Evolutionary conservation across 2,797 vertebrate genomes (phyloP), one percentile per base, ranked within the genome.

Genomic region (Sebastes glaucus): DNA sequence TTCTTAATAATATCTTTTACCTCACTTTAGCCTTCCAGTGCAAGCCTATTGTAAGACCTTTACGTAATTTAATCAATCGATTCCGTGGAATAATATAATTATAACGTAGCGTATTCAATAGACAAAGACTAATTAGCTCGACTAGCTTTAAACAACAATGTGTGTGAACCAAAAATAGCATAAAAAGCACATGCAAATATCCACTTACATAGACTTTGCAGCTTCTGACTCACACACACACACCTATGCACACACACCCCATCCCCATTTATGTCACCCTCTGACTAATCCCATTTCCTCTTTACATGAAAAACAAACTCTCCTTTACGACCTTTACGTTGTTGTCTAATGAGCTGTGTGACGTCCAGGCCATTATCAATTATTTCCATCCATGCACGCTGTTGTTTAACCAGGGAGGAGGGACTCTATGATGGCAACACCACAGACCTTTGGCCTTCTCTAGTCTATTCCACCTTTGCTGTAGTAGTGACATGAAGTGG

Each of bases 281-380:
- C 61, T 89, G 82, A 89, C 77, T 89, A 87, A 93, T 91, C 80
- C 86, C 64, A 87, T 92, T 93, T 91, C 88, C 88, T 87, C 78
- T 82, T 75, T 61, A 25, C 35, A 68, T 75, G 72, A 77, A 88
- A 90, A 88, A 79, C 83, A 86, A 91, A 76, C 68, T 56, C 61
- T 32, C 32, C 73, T 93, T 91, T 91, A 93, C 25, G 56, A 91
- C 85, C 81, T 80, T 84, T 73, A 55, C 30, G 62, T 65, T 81
- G 74, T 85, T 87, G 79, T 85, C 72, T 81, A 79, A 85, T 81
- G 78, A 85, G 69, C 69, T 18, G n/a, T 56, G 74, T 94, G 93
- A 94, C 89, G 89, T 93, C 64, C 22, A 4, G 46, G 68, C 74
- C 32, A 22, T 81, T 92, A 87, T 90, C 86, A 89, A 28, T 87